Conservation (phyloP, 2,113 vertebrate genomes). For the Limnothrissa miodon region DNA sequence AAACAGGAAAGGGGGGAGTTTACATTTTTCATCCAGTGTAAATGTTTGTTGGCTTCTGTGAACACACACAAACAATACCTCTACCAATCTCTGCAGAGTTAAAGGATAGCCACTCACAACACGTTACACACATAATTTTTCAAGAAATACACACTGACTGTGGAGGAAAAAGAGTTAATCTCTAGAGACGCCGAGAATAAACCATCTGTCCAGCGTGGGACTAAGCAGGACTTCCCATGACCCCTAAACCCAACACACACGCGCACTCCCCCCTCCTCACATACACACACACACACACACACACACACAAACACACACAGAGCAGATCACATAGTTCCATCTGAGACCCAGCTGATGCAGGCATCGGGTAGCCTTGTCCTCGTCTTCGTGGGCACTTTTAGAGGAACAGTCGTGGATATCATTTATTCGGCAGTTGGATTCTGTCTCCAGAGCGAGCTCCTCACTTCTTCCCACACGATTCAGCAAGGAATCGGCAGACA, state of each 20-base stretch:
- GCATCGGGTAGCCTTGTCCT: neutral
- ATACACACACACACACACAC: constrained; percentile 27
- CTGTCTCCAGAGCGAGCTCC: neutral
- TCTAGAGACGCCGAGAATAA: constrained; percentile 49
- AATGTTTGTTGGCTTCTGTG: neutral
- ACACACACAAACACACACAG: constrained; percentile 38
- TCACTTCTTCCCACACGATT: constrained; percentile 8
- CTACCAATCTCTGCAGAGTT: neutral
- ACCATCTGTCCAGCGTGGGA: constrained; percentile 65
- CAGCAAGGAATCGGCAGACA: neutral
- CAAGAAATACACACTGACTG: constrained; percentile 1
- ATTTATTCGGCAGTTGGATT: neutral
- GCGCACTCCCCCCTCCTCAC: neutral
- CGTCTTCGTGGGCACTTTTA: constrained; percentile 46
- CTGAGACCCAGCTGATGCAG: neutral
- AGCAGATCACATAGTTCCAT: neutral
- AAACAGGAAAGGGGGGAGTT: neutral
- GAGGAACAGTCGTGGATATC: neutral
- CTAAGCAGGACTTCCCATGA: constrained; percentile 72
- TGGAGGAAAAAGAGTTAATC: constrained; percentile 25
- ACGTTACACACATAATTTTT: neutral
- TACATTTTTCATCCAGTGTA: neutral
- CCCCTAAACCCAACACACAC: constrained; percentile 54
- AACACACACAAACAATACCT: neutral
- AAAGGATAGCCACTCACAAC: too few species aligned